These are phyloP conservation scores for Agrenia bidenticulata DNA, from an alignment of 2,888 invertebrate species.

Conservation along the genomic window DNA sequence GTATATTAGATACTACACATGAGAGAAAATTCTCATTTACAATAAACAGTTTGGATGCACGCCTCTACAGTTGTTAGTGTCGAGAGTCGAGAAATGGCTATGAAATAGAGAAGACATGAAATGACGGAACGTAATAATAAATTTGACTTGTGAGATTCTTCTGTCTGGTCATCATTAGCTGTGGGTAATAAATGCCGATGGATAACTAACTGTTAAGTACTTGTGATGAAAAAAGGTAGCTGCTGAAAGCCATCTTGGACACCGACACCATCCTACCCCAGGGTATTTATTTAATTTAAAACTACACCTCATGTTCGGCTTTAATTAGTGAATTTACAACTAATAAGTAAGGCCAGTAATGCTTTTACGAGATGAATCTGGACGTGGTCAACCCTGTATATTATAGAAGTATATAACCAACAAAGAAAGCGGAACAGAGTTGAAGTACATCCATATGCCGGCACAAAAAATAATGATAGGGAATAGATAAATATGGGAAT, in stretches of 20 bases:
- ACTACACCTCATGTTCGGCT: neutral
- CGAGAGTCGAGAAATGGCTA: neutral
- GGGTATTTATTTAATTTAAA: slow-evolving; percentile 3
- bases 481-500: no score
- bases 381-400: neutral
- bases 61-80: slow-evolving; percentile 4
- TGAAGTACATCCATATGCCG: neutral
- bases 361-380: neutral
- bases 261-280: neutral
- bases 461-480: no score
- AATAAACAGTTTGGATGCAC: neutral
- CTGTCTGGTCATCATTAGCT: neutral
- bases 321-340: no score
- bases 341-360: neutral
- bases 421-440: no score
- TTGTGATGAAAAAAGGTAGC: neutral
- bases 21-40: neutral
- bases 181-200: slow-evolving; percentile 7
- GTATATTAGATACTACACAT: neutral
- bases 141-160: slow-evolving; percentile 7
- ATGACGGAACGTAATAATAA: neutral
- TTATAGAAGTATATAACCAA: no score
- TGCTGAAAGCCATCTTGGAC: neutral
- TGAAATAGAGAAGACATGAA: neutral
- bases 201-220: slow-evolving; percentile 10